A percentile compares a stretch with the other conserved stretches of the same genome.
Conservation (phyloP, 1,140 invertebrate genomes). For the Bombyx mandarina region DNA sequence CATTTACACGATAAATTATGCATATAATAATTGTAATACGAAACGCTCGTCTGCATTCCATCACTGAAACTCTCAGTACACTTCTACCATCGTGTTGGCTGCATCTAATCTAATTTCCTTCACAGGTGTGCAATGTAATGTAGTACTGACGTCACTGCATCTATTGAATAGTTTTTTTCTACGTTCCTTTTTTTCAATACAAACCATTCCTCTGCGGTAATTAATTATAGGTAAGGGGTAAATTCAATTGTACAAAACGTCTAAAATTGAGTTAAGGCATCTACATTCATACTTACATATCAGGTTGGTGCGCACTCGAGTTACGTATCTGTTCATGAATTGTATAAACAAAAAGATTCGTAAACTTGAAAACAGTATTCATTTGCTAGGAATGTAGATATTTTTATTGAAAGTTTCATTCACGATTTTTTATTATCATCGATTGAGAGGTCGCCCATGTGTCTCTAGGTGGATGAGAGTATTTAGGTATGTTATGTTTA, state of each 20-base stretch:
- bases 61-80: too few relatives aligned
- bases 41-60: too few relatives aligned
- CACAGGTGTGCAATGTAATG: conserved; percentile 42
- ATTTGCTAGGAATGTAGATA: too few relatives aligned
- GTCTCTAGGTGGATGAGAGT: too few relatives aligned
- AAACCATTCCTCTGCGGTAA: too few relatives aligned
- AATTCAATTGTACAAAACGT: background rate
- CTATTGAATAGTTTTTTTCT: background rate
- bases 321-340: background rate
- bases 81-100: conserved; percentile 17
- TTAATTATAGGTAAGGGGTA: background rate
- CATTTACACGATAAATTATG: too few relatives aligned
- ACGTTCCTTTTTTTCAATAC: background rate
- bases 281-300: background rate
- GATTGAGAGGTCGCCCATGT: too few relatives aligned
- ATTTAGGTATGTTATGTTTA: too few relatives aligned
- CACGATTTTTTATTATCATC: too few relatives aligned
- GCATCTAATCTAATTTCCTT: conserved; percentile 56
- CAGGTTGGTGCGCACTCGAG: background rate
- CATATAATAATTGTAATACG: too few relatives aligned
- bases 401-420: too few relatives aligned
- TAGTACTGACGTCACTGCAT: conserved; percentile 30
- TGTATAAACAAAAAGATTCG: background rate
- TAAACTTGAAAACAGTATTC: too few relatives aligned
- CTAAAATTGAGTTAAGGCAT: background rate